Evolutionary conservation across 2,888 invertebrate species (phyloP).

Genomic region (Andrena trimmerana): DNA sequence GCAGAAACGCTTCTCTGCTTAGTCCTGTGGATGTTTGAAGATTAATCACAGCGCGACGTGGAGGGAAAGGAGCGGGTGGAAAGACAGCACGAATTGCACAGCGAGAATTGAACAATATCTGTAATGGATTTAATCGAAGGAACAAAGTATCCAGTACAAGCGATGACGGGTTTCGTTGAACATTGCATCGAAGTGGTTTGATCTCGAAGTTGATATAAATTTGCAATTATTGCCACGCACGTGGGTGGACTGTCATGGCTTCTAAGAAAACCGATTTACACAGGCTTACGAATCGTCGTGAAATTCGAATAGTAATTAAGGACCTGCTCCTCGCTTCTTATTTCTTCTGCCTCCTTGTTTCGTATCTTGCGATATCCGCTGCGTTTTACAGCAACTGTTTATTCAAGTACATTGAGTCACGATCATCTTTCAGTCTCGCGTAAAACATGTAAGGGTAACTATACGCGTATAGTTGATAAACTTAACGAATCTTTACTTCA

Average conservation of each 20-base stretch:
- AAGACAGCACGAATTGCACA: background rate
- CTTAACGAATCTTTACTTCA: too few species aligned
- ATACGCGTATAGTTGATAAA: background rate
- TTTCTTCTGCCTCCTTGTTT: conserved; percentile 7
- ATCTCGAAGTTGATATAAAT: conserved; percentile 11
- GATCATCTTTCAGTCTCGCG: conserved; percentile 5
- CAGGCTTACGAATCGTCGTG: background rate
- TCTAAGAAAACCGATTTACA: conserved; percentile 35
- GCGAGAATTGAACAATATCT: conserved; percentile 35
- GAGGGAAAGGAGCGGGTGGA: background rate
- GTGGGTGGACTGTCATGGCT: conserved; percentile 32
- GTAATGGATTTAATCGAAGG: conserved; percentile 45
- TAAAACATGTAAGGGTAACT: background rate
- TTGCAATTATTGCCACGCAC: conserved; percentile 37
- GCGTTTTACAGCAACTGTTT: conserved; percentile 17
- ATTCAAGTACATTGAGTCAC: conserved; percentile 25
- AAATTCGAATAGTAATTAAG: conserved; percentile 18
- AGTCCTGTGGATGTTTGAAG: too few species aligned
- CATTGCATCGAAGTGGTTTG: conserved; percentile 20
- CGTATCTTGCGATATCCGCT: background rate
- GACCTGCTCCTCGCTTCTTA: conserved; percentile 16
- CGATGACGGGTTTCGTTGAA: conserved; percentile 29
- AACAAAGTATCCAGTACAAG: conserved; percentile 44
- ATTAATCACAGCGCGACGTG: background rate
- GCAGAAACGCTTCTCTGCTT: background rate